Evolutionary conservation across 2,113 vertebrate species (phyloP).

Genomic region (Vidua macroura): DNA sequence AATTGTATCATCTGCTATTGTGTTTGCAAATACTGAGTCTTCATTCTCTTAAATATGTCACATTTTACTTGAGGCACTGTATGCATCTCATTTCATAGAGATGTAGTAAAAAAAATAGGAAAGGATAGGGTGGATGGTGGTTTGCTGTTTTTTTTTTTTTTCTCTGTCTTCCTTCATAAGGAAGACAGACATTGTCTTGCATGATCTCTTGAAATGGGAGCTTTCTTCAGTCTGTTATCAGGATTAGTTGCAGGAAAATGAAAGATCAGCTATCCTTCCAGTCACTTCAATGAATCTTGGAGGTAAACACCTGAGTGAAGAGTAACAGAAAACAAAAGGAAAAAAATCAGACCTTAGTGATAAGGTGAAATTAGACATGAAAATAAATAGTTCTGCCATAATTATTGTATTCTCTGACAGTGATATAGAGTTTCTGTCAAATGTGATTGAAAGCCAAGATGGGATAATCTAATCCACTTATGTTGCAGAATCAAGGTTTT

Average conservation of each 20-base stretch:
- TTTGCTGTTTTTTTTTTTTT: no score
- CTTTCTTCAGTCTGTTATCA: not conserved
- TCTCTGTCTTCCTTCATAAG: not conserved
- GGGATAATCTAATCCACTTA: not conserved
- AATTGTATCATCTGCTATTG: not conserved
- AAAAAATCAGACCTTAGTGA: not conserved
- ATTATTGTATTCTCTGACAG: not conserved
- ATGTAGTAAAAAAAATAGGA: not conserved
- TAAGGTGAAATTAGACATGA: not conserved
- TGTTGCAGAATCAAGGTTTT: not conserved
- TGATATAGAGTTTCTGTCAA: not conserved
- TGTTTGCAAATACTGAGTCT: not conserved
- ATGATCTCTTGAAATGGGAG: not conserved
- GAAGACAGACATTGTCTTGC: not conserved
- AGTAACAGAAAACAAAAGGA: not conserved
- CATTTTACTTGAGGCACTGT: not conserved
- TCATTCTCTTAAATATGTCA: not conserved
- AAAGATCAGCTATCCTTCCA: not conserved
- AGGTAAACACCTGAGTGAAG: not conserved
- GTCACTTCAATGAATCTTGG: not conserved
- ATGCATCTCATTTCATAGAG: not conserved
- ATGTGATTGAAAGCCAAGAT: not conserved
- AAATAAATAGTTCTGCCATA: not conserved
- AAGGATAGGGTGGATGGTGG: not conserved
- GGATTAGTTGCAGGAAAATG: not conserved